Evolutionary conservation across 2,888 invertebrate genomes (phyloP), one percentile per base, ranked within the genome.

Genomic region (Bombyx huttoni): DNA sequence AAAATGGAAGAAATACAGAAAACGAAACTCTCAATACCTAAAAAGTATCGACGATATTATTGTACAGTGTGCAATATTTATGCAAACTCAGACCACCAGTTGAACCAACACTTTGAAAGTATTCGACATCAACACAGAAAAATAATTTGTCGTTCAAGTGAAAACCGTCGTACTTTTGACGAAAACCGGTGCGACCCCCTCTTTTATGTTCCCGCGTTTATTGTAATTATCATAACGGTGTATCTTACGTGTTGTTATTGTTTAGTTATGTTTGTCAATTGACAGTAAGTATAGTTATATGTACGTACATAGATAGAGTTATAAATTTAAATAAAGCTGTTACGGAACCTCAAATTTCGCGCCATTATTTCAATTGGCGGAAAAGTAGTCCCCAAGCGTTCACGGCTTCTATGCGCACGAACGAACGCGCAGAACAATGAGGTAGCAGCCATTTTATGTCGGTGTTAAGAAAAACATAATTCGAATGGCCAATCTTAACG

Each of bases 361-460:
- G 89, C 89, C 86, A 85, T 80, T 78, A 84, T 85, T 89, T 87
- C 88, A 88, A 89, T 89, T 87, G 88, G 87, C 78, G 84, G 88
- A 87, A 82, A 82, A 80, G 81, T 81, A 85, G 84, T 87, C 83
- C 88, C 89, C 89, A 88, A 89, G 89, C 89, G 87, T 84, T 88
- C 85, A 80, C 83, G 88, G 89, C 89, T 89, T 89, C 84, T 88
- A 84, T 89, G 89, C 89, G 89, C 88, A 89, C 87, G 87, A 87
- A 85, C 88, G 85, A 88, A 79, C 88, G 89, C 89, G 89, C 89
- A 89, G 87, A 87, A 88, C 89, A 88, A 88, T 88, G 88, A 88
- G 88, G 86, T 87, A 89, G 87, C 89, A 86, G 89, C 89, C 89
- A 89, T 89, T 88, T 89, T 89, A 89, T 88, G 81, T 88, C 86